These are phyloP conservation scores for Callosobruchus maculatus DNA, from an alignment of 2,888 invertebrate genomes.

Conservation along the genomic window DNA sequence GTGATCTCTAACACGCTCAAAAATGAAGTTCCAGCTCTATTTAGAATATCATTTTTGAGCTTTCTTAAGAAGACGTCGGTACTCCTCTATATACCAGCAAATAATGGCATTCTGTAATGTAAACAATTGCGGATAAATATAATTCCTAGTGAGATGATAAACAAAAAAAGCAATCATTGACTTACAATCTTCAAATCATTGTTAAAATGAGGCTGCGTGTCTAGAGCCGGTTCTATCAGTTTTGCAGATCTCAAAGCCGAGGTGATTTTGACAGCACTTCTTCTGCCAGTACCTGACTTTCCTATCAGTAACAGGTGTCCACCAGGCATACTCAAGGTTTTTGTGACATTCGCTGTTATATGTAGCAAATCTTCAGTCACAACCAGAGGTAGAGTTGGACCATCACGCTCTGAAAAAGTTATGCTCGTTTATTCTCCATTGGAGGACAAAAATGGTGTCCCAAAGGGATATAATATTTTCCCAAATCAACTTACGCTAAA, in stretches of 20 bases:
- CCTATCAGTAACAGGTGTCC: conserved; percentile 72
- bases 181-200: conserved; percentile 64
- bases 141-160: not conserved
- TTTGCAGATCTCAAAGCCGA: conserved; percentile 70
- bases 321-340: conserved; percentile 58
- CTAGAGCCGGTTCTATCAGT: conserved; percentile 46
- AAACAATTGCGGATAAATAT: not conserved
- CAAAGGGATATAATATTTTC: too few species aligned
- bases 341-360: conserved; percentile 61
- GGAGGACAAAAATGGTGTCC: too few species aligned
- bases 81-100: too few species aligned
- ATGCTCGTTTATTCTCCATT: too few species aligned
- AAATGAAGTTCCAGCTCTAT: too few species aligned
- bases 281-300: conserved; percentile 74
- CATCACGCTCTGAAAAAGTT: conserved; percentile 57
- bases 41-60: not conserved
- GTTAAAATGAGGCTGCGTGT: conserved; percentile 59
- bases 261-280: conserved; percentile 71
- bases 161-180: conserved; percentile 7
- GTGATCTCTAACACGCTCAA: too few species aligned
- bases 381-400: conserved; percentile 56
- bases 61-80: too few species aligned
- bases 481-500: too few species aligned
- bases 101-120: too few species aligned
- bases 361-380: conserved; percentile 66